A percentile compares a stretch with the other conserved stretches of the same genome.
Conservation (phyloP, 2,797 vertebrate species). For the Pelobates cultripes region DNA sequence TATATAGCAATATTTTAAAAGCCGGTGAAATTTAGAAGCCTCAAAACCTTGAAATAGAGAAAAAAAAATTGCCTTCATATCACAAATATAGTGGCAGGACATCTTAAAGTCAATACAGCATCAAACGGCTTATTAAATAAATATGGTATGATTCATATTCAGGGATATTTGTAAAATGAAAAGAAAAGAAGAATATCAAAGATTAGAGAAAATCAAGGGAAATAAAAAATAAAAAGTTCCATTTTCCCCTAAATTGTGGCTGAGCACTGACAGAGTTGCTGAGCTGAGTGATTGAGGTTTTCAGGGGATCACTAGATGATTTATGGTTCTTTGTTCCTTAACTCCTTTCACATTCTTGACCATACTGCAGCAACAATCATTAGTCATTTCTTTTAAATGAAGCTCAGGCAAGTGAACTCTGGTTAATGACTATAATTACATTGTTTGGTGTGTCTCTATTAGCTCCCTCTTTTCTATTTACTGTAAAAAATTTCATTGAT, state of each 20-base stretch:
- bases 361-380: conserved; percentile 56
- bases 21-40: no score
- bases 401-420: conserved; percentile 48
- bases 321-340: conserved; percentile 75
- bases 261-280: conserved; percentile 58
- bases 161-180: no score
- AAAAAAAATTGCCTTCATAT: no score
- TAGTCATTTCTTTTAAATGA: conserved; percentile 57
- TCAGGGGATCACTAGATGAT: conserved; percentile 62
- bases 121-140: no score
- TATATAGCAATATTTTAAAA: no score
- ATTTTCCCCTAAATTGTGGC: background rate
- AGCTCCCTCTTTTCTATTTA: background rate
- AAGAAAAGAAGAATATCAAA: background rate
- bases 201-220: background rate
- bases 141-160: no score
- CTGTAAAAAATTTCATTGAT: conserved; percentile 9
- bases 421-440: conserved; percentile 32
- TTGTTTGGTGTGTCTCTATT: background rate
- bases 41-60: no score
- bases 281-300: conserved; percentile 60
- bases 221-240: background rate
- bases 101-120: no score
- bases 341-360: conserved; percentile 68
- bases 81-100: no score